A percentile compares a stretch with the other conserved stretches of the same genome.
Conservation (phyloP, 2,113 vertebrate genomes). For the Eptatretus burgeri region DNA sequence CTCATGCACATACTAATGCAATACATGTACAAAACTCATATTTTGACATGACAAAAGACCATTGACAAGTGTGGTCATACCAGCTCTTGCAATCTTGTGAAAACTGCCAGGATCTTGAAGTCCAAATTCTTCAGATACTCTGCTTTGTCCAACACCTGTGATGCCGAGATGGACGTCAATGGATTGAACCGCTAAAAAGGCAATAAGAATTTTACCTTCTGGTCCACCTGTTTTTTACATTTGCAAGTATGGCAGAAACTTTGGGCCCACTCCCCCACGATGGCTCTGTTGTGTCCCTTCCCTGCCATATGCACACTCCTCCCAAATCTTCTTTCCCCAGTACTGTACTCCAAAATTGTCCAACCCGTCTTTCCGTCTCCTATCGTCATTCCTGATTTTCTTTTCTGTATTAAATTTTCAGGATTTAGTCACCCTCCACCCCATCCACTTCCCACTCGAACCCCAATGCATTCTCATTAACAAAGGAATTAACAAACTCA, state of each 20-base stretch:
- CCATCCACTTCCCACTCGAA: not conserved
- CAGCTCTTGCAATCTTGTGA: slow-evolving; percentile 71
- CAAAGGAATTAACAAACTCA: slow-evolving; percentile 24
- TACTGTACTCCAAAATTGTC: too few species aligned
- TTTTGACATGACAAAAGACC: too few species aligned
- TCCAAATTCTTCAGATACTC: slow-evolving; percentile 60
- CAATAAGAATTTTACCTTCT: not conserved
- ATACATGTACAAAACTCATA: too few species aligned
- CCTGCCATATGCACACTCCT: too few species aligned
- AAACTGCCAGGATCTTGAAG: slow-evolving; percentile 48
- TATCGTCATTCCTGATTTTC: not conserved
- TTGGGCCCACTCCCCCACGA: not conserved
- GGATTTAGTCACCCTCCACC: not conserved
- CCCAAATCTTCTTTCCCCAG: too few species aligned
- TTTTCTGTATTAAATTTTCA: not conserved
- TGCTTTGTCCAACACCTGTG: slow-evolving; percentile 61
- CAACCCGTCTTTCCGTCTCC: too few species aligned
- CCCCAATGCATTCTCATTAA: not conserved
- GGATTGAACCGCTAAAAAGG: not conserved
- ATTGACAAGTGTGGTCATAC: slow-evolving; percentile 21
- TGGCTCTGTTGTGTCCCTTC: not conserved
- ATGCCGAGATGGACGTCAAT: slow-evolving; percentile 11
- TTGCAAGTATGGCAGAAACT: not conserved
- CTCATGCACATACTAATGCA: too few species aligned
- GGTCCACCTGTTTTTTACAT: not conserved